Base-by-base conservation (phyloP, 2,888 invertebrate genomes). In the Ormyrus labotus region DNA sequence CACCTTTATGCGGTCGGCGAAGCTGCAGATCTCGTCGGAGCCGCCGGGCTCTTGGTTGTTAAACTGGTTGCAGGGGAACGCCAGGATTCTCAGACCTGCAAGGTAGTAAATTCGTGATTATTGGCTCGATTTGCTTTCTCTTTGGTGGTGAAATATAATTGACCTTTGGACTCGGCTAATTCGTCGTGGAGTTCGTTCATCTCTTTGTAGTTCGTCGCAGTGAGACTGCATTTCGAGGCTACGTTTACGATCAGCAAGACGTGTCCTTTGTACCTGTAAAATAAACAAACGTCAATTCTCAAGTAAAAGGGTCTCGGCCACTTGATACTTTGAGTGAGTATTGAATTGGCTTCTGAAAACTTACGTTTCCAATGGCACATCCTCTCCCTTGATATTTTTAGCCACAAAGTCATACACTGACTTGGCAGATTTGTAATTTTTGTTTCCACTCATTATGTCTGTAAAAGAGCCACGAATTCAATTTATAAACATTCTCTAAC, bases 51-150 rank as follows among this genome's bases (percentile, higher is more conserved):
- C 95, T 87, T 95, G 94, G 0, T 94, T 93, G 47, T 93, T 94
- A 87, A 97, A 97, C 89, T 97, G 97, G 89, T 97, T 97, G 91
- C 97, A 97, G 0, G 97, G 97, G 90, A 97, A 97, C 0, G 95
- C 96, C 81, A 97, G 92, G 85, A 97, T 96, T 84, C 93, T 93
- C 60, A 97, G 91, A 82, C 96, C 94, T 93, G 92, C 47, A 80
- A 75, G 8, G 34, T 58, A 19, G 48, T 11, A 19, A 61, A 55
- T n/a, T 64, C n/a, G 8, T 69, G 9, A 6, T n/a, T 64, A 34
- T 34, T 34, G 34, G 34, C 34, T 34, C 2, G 34, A 34, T 34
- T 61, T 19, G 19, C 55, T 58, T 19, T 34, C 11, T 34, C 34
- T 4, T 34, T 34, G 3, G 34, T 0, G 34, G 34, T 0, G 6